phyloP scores from a whole-genome alignment of 2,113 vertebrate species.

The Bos indicus region DNA sequence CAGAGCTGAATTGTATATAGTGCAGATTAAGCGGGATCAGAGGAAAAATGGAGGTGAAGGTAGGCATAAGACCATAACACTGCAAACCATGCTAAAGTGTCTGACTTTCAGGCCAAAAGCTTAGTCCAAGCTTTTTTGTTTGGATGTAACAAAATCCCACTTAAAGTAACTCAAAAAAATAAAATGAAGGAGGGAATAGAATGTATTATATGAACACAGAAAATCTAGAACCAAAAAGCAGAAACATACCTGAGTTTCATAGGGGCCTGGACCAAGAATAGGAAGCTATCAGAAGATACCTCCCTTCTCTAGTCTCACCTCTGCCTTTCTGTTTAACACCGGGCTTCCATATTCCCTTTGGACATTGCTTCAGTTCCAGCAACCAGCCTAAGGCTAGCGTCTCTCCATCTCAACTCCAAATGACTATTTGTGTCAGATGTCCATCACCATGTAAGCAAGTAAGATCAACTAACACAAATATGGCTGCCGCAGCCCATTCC shows the following conservation, averaged over 20 bases:
- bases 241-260: not conserved
- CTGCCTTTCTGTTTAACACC: not conserved
- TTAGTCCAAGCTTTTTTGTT: not conserved
- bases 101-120: not conserved
- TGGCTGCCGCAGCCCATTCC: not conserved
- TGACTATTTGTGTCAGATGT: not conserved
- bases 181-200: not conserved
- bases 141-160: not conserved
- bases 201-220: not conserved
- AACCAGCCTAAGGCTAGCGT: not conserved
- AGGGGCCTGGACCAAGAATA: not conserved
- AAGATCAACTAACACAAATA: not conserved
- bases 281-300: not conserved
- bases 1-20: not conserved
- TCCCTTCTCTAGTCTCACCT: not conserved
- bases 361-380: not conserved
- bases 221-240: not conserved
- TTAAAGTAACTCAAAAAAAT: not conserved
- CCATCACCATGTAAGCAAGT: not conserved
- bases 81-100: not conserved
- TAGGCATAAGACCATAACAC: not conserved
- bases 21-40: not conserved
- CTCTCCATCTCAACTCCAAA: not conserved
- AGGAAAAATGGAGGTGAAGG: not conserved
- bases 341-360: not conserved